These are phyloP conservation scores for Hermaeophaga mercurialis DNA, from an alignment of 2,888 invertebrate genomes.

Conservation along the genomic window DNA sequence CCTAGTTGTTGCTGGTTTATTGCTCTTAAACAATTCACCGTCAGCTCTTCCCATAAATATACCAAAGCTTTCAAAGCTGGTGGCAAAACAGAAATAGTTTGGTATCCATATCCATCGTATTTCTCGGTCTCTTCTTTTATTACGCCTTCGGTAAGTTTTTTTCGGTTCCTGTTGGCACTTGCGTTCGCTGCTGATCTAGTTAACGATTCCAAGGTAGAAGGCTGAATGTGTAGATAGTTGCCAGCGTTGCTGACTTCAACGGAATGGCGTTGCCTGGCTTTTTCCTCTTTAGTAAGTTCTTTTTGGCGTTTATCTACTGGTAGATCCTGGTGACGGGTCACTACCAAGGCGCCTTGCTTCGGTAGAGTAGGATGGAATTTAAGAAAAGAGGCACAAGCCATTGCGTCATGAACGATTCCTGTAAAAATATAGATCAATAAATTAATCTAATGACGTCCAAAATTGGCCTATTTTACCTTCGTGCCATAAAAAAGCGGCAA, in stretches of 20 bases:
- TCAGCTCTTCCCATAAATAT: constrained; percentile 88
- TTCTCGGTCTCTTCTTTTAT: constrained; percentile 62
- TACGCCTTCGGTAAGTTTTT: constrained; percentile 56
- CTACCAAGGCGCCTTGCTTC: constrained; percentile 77
- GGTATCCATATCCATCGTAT: constrained; percentile 53
- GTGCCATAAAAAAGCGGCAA: constrained; percentile 96
- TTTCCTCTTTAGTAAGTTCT: constrained; percentile 64
- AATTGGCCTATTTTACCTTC: constrained; percentile 64
- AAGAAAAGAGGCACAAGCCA: constrained; percentile 95
- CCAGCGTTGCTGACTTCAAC: constrained; percentile 77
- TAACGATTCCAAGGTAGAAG: constrained; percentile 76
- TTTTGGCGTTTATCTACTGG: constrained; percentile 57
- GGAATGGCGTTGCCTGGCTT: constrained; percentile 80
- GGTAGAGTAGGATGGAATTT: constrained; percentile 90
- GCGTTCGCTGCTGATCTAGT: constrained; percentile 81
- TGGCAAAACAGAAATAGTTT: constrained; percentile 78
- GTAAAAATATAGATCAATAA: constrained; percentile 25
- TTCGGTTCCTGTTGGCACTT: constrained; percentile 68
- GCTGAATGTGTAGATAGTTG: constrained; percentile 78
- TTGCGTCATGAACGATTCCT: constrained; percentile 95
- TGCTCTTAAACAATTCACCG: constrained; percentile 68
- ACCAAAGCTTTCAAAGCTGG: constrained; percentile 88
- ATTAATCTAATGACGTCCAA: neutral
- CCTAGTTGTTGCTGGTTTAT: constrained; percentile 64
- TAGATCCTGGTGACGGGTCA: constrained; percentile 63